Percentiles rank a stretch among this genome's conserved stretches.
Conservation (phyloP, 2,888 invertebrate genomes). For the Mythimna pallens region DNA sequence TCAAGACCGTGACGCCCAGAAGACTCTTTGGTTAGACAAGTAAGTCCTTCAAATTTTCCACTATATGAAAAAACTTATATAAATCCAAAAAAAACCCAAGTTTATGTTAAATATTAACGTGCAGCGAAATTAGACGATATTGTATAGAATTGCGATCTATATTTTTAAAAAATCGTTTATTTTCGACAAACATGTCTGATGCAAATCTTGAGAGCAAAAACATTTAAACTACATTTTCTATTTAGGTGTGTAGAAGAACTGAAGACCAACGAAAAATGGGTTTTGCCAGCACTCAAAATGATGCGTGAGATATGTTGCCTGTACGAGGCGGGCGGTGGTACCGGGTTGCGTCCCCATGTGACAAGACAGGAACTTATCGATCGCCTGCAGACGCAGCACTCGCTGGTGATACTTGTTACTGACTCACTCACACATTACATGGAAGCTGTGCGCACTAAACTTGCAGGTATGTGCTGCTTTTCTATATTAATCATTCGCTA, state of each 20-base stretch:
- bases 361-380: constrained; percentile 95
- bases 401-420: constrained; percentile 97
- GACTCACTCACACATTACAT: constrained; percentile 97
- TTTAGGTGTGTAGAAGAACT: constrained; percentile 97
- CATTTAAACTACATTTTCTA: constrained; percentile 1
- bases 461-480: constrained; percentile 71
- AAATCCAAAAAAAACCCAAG: too few species aligned
- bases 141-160: too few species aligned
- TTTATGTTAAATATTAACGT: too few species aligned
- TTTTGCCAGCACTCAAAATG: constrained; percentile 97
- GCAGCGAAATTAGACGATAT: too few species aligned
- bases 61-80: background rate
- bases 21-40: constrained; percentile 98
- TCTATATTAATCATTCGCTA: background rate
- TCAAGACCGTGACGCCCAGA: constrained; percentile 98
- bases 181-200: too few species aligned
- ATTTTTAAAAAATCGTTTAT: too few species aligned
- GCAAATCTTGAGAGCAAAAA: background rate
- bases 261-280: constrained; percentile 97
- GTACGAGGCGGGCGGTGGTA: constrained; percentile 95
- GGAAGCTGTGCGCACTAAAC: constrained; percentile 94
- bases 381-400: constrained; percentile 97
- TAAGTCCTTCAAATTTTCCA: constrained; percentile 72
- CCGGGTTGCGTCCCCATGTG: constrained; percentile 86
- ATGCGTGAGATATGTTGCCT: constrained; percentile 98